Conservation (phyloP, 2,888 invertebrate genomes). For the Pinctada fucata region DNA sequence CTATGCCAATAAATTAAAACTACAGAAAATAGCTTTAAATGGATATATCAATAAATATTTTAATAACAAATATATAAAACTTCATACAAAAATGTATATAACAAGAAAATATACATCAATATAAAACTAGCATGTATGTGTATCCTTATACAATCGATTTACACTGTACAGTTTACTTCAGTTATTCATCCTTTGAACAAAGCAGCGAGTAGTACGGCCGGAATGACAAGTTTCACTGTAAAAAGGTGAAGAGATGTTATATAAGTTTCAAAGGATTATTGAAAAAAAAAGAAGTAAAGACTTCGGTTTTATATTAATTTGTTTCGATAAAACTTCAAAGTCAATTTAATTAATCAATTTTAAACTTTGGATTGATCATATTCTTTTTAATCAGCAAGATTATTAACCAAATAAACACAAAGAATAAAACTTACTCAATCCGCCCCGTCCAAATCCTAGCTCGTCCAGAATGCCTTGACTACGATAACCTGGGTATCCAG, state of each 20-base stretch:
- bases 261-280: not conserved
- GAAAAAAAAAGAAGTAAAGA: not conserved
- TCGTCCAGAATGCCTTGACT: not conserved
- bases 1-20: no score
- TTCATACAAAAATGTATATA: no score
- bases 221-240: not conserved
- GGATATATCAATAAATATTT: no score
- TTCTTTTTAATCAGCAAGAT: no score
- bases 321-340: not conserved
- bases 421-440: not conserved
- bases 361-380: not conserved
- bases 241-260: not conserved
- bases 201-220: not conserved
- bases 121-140: no score
- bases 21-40: not conserved
- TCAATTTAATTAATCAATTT: not conserved
- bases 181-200: not conserved
- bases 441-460: not conserved
- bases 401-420: not conserved
- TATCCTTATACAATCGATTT: no score
- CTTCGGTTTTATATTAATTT: not conserved
- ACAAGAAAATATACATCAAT: no score
- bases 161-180: no score
- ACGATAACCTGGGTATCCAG: not conserved
- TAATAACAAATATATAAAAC: no score